Evolutionary conservation across 2,888 invertebrate species (phyloP).

Genomic region (Margaritifera margaritifera): DNA sequence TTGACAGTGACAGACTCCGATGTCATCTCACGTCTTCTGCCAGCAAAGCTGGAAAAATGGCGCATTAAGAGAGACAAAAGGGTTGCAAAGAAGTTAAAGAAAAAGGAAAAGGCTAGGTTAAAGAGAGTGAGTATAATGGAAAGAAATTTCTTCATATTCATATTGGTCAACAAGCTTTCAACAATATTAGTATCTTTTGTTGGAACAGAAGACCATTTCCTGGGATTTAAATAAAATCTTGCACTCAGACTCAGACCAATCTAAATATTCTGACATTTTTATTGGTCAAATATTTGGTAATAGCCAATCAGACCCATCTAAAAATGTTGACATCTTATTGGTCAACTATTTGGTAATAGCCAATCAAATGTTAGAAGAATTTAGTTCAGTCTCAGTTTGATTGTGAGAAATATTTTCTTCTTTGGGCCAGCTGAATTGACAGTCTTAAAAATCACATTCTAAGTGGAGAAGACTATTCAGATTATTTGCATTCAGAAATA

Average conservation of each 20-base stretch:
- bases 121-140: slow-evolving; percentile 56
- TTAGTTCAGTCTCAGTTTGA: too few relatives aligned
- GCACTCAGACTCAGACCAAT: neutral
- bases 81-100: slow-evolving; percentile 58
- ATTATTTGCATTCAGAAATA: too few relatives aligned
- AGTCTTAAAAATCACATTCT: too few relatives aligned
- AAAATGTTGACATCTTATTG: too few relatives aligned
- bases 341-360: too few relatives aligned
- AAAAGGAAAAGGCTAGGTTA: slow-evolving; percentile 68
- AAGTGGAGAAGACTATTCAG: too few relatives aligned
- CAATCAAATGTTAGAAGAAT: too few relatives aligned
- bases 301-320: too few relatives aligned
- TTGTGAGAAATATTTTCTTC: too few relatives aligned
- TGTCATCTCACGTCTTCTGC: slow-evolving; percentile 69
- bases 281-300: too few relatives aligned
- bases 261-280: too few relatives aligned
- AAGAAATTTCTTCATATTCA: neutral
- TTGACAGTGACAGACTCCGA: slow-evolving; percentile 68
- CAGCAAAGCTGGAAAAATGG: slow-evolving; percentile 69
- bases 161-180: neutral
- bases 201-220: neutral
- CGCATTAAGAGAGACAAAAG: slow-evolving; percentile 64
- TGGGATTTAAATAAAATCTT: neutral
- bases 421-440: too few relatives aligned
- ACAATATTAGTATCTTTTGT: neutral